These are phyloP conservation scores for Leptinotarsa texana DNA, from an alignment of 1,140 invertebrate genomes.

Conservation along the genomic window DNA sequence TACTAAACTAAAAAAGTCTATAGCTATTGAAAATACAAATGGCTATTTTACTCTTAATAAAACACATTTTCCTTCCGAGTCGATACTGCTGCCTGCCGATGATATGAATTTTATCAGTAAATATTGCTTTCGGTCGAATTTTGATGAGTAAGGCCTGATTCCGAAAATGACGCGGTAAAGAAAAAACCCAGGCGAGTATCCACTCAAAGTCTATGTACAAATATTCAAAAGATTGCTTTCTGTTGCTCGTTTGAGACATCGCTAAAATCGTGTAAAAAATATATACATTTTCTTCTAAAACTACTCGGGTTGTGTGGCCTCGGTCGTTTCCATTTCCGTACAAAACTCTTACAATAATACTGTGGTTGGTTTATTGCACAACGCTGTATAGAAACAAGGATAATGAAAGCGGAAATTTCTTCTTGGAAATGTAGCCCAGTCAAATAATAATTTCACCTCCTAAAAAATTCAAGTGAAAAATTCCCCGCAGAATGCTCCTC, in stretches of 20 bases:
- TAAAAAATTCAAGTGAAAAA: too few relatives aligned
- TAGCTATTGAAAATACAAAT: slow-evolving; percentile 47
- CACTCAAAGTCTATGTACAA: slow-evolving; percentile 40
- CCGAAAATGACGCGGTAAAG: slow-evolving; percentile 17
- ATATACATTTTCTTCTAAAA: slow-evolving; percentile 39
- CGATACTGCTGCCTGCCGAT: slow-evolving; percentile 41
- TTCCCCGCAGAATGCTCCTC: too few relatives aligned
- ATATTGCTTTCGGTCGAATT: slow-evolving; percentile 40
- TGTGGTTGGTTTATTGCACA: slow-evolving; percentile 21
- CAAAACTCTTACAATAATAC: slow-evolving; percentile 20
- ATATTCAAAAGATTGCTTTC: slow-evolving; percentile 43
- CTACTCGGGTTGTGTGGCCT: slow-evolving; percentile 24
- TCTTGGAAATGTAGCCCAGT: not conserved
- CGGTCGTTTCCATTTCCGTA: slow-evolving; percentile 1
- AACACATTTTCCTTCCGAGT: slow-evolving; percentile 40
- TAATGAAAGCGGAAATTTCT: not conserved
- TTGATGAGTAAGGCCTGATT: slow-evolving; percentile 12
- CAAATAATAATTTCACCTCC: not conserved
- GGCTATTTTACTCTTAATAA: slow-evolving; percentile 38
- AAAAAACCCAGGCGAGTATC: slow-evolving; percentile 35
- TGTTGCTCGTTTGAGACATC: slow-evolving; percentile 30
- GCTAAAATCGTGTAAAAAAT: slow-evolving; percentile 41
- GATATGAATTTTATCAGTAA: slow-evolving; percentile 40
- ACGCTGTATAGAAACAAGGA: not conserved
- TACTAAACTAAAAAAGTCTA: slow-evolving; percentile 50